Evolutionary conservation across 2,888 invertebrate species (phyloP).

Genomic region (Pandemis cinnamomeana): DNA sequence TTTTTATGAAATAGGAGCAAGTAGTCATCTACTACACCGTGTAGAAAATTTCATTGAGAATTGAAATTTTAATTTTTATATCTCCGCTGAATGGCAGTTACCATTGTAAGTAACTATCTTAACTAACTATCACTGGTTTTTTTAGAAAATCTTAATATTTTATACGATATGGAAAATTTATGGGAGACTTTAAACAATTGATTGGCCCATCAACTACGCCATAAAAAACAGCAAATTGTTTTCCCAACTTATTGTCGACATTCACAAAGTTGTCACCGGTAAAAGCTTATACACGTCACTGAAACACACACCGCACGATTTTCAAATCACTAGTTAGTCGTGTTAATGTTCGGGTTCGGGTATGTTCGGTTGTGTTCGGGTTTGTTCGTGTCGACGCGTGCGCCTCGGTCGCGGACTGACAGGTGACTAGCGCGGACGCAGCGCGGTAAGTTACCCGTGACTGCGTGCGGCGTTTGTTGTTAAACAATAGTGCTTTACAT

Average conservation of each 20-base stretch:
- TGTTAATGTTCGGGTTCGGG: constrained; percentile 59
- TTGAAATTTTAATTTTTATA: too few relatives aligned
- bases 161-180: neutral
- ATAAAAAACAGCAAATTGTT: neutral
- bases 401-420: constrained; percentile 70
- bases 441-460: constrained; percentile 50
- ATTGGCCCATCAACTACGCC: neutral
- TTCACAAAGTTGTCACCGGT: constrained; percentile 55
- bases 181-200: neutral
- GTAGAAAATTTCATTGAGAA: too few relatives aligned
- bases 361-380: constrained; percentile 60
- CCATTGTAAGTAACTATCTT: too few relatives aligned
- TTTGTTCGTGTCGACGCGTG: constrained; percentile 64
- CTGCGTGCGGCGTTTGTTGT: constrained; percentile 44
- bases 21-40: too few relatives aligned
- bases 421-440: constrained; percentile 74
- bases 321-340: constrained; percentile 61
- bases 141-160: neutral
- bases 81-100: too few relatives aligned
- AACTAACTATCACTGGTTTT: too few relatives aligned
- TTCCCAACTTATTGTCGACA: constrained; percentile 30
- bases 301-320: constrained; percentile 60
- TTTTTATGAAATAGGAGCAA: too few relatives aligned
- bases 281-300: constrained; percentile 59
- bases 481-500: constrained; percentile 25